phyloP scores from a whole-genome alignment of 2,888 invertebrate genomes.

The Pterobdella sp. region DNA sequence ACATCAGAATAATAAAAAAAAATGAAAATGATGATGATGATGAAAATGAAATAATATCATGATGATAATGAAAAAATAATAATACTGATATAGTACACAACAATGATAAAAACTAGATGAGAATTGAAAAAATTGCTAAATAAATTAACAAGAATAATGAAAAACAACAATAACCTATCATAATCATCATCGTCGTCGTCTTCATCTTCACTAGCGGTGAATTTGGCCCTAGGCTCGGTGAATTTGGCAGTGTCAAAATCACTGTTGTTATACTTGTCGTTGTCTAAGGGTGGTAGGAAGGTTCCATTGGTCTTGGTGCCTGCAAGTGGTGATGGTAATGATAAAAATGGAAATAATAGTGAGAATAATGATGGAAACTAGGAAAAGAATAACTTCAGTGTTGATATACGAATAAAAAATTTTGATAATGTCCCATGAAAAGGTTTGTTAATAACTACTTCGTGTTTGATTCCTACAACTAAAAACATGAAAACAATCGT shows the following conservation, averaged over 20 bases:
- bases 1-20: not conserved
- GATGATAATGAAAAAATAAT: not conserved
- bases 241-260: not conserved
- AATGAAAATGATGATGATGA: not conserved
- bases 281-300: not conserved
- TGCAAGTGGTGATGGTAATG: too few relatives aligned
- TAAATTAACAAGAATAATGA: not conserved
- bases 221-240: not conserved
- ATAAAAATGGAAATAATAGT: too few relatives aligned
- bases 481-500: too few relatives aligned
- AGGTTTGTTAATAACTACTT: too few relatives aligned
- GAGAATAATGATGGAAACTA: too few relatives aligned
- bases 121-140: not conserved
- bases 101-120: not conserved
- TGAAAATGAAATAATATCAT: not conserved
- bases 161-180: not conserved
- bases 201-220: not conserved
- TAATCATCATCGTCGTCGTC: not conserved
- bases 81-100: not conserved
- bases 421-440: too few relatives aligned
- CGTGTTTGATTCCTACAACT: too few relatives aligned
- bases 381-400: too few relatives aligned
- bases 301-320: not conserved
- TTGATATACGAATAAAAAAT: too few relatives aligned
- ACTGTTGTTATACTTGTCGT: not conserved